These are phyloP conservation scores for Ornithoptera alexandrae DNA, from an alignment of 2,888 invertebrate species.

Conservation along the genomic window DNA sequence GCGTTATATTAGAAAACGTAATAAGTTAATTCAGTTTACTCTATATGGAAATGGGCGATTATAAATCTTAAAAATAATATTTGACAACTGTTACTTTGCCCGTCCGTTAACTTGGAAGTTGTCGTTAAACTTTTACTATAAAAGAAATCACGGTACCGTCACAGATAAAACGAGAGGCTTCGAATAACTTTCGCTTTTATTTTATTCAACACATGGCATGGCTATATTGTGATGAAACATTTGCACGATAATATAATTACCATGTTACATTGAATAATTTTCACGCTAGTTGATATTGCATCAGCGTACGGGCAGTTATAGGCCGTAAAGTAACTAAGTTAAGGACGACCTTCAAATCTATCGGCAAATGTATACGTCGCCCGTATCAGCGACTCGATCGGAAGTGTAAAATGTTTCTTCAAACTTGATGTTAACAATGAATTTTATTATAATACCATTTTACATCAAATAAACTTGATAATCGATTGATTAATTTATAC, in stretches of 20 bases:
- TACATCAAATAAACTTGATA: background rate
- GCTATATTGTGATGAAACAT: slow-evolving; percentile 18
- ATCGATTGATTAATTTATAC: background rate
- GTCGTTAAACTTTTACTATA: background rate
- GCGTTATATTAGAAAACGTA: background rate
- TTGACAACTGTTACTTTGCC: background rate
- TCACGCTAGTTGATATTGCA: slow-evolving; percentile 10
- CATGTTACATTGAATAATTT: slow-evolving; percentile 21
- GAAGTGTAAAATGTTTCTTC: slow-evolving; percentile 8
- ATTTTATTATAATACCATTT: slow-evolving; percentile 6
- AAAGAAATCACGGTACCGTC: background rate
- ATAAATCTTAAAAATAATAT: background rate
- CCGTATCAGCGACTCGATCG: slow-evolving; percentile 19
- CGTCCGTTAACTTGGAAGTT: background rate
- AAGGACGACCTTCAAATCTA: slow-evolving; percentile 8
- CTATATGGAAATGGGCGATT: background rate
- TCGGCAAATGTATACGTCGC: slow-evolving; percentile 8
- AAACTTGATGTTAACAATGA: slow-evolving; percentile 6
- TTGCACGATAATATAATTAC: slow-evolving; percentile 18
- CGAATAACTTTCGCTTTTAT: slow-evolving; percentile 17
- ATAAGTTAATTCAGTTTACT: background rate
- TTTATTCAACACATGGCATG: slow-evolving; percentile 8
- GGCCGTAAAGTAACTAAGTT: slow-evolving; percentile 1
- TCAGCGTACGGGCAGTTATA: slow-evolving; percentile 12
- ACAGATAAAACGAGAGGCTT: background rate